Evolutionary conservation across 1,140 invertebrate genomes (phyloP).

Genomic region (Zaprionus kolodkinae): DNA sequence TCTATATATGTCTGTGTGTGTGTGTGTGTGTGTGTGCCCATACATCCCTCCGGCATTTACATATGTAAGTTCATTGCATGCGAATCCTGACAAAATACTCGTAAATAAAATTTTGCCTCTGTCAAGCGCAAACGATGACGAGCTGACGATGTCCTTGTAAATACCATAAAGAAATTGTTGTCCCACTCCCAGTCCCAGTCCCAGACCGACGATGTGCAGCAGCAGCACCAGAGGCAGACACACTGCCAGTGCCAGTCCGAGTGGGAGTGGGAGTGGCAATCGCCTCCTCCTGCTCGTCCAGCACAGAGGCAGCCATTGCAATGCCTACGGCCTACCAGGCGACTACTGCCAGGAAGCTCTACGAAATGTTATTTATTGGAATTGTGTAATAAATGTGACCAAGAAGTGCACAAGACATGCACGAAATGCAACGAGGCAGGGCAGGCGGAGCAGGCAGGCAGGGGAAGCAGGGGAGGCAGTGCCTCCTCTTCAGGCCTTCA

Average conservation of each 20-base stretch:
- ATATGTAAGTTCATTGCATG: constrained; percentile 29
- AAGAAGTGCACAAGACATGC: constrained; percentile 76
- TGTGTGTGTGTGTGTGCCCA: constrained; percentile 19
- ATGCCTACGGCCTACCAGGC: constrained; percentile 20
- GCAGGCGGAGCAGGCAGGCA: constrained; percentile 6
- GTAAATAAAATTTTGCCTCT: constrained; percentile 55
- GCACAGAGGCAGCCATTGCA: constrained; percentile 27
- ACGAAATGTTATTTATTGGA: constrained; percentile 78
- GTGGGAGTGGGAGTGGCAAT: constrained; percentile 34
- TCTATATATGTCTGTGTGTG: not conserved
- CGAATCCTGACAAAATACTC: constrained; percentile 40
- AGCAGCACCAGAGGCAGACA: not conserved
- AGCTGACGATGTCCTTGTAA: constrained; percentile 78
- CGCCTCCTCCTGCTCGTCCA: not conserved
- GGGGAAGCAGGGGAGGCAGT: not conserved
- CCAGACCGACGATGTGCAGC: not conserved
- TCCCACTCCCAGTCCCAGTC: constrained; percentile 8
- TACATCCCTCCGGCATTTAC: constrained; percentile 31
- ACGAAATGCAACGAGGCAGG: constrained; percentile 59
- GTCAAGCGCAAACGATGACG: constrained; percentile 66
- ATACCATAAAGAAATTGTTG: constrained; percentile 78
- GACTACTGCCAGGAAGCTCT: constrained; percentile 57
- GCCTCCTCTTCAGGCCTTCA: not conserved
- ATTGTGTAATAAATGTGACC: constrained; percentile 79
- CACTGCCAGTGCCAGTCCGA: not conserved